Conservation (phyloP, 2,797 vertebrate species). For the Nannoperca australis region DNA sequence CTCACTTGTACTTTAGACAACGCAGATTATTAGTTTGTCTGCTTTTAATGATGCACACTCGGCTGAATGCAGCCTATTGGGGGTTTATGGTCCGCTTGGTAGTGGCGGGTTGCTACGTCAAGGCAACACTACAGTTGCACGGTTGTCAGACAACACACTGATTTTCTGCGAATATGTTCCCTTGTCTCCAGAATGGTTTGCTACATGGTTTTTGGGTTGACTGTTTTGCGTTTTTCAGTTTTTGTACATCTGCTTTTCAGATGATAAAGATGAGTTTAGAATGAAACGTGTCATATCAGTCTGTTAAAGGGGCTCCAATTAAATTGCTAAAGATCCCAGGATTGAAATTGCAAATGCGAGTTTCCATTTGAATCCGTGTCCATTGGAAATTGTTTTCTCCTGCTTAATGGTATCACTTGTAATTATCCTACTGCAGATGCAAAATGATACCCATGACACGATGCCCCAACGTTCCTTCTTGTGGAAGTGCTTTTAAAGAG, state of each 20-base stretch:
- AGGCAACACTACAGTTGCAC: slow-evolving; percentile 44
- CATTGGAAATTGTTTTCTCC: slow-evolving; percentile 63
- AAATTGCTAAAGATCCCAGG: slow-evolving; percentile 34
- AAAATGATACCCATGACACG: slow-evolving; percentile 72
- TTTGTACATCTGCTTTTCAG: slow-evolving; percentile 28
- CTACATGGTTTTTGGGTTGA: slow-evolving; percentile 40
- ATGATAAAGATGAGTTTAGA: slow-evolving; percentile 7
- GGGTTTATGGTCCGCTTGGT: slow-evolving; percentile 66
- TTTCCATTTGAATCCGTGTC: slow-evolving; percentile 68
- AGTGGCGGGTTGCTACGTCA: slow-evolving; percentile 45
- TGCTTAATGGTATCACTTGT: slow-evolving; percentile 68
- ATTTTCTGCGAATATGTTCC: slow-evolving; percentile 29
- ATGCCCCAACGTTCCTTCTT: slow-evolving; percentile 55
- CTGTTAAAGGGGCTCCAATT: slow-evolving; percentile 25
- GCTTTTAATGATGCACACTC: slow-evolving; percentile 74
- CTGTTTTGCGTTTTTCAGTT: slow-evolving; percentile 1
- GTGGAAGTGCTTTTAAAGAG: slow-evolving; percentile 80
- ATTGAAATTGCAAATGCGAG: slow-evolving; percentile 76
- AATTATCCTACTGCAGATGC: slow-evolving; percentile 76
- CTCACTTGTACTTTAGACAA: slow-evolving; percentile 67
- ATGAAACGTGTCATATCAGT: slow-evolving; percentile 11
- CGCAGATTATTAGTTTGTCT: slow-evolving; percentile 63
- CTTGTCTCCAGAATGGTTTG: slow-evolving; percentile 34
- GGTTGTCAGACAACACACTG: slow-evolving; percentile 60
- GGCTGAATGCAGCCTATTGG: slow-evolving; percentile 68